A percentile compares a stretch with the other conserved stretches of the same genome.
Evolutionary conservation across 2,888 invertebrate species (phyloP).

Genomic region (Deilephila elpenor): DNA sequence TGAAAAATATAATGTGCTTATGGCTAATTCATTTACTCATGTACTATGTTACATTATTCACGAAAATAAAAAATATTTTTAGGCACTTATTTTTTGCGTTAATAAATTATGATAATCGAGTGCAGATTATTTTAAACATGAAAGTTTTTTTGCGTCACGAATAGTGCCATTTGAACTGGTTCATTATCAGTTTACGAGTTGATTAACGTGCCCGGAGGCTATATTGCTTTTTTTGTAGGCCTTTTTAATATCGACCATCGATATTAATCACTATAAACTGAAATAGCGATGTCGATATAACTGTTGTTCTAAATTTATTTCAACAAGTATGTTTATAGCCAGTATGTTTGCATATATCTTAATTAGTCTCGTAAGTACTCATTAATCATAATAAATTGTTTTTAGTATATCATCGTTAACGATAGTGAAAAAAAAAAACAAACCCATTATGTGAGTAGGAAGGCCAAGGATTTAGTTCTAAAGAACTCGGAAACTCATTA

Average conservation of each 20-base stretch:
- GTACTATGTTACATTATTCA: too few species aligned
- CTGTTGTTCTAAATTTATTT: not conserved
- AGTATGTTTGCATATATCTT: not conserved
- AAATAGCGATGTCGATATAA: not conserved
- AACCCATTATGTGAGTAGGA: not conserved
- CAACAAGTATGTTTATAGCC: not conserved
- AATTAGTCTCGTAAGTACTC: not conserved
- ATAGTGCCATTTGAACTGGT: not conserved
- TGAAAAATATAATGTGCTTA: too few species aligned
- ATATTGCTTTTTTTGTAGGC: not conserved
- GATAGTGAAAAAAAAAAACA: not conserved
- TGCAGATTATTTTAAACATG: not conserved
- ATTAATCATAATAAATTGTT: slow-evolving; percentile 8
- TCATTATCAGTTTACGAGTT: not conserved
- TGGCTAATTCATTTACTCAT: too few species aligned
- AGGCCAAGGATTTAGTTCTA: not conserved
- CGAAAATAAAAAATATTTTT: too few species aligned
- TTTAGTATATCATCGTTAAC: not conserved
- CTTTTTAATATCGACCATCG: not conserved
- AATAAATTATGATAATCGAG: too few species aligned
- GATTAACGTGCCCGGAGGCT: not conserved
- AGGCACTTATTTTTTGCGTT: too few species aligned
- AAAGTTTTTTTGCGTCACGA: not conserved
- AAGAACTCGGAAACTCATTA: not conserved
- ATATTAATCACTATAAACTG: not conserved